These are phyloP conservation scores for Trachelus iudaicus DNA, from an alignment of 2,888 invertebrate genomes.

Conservation along the genomic window DNA sequence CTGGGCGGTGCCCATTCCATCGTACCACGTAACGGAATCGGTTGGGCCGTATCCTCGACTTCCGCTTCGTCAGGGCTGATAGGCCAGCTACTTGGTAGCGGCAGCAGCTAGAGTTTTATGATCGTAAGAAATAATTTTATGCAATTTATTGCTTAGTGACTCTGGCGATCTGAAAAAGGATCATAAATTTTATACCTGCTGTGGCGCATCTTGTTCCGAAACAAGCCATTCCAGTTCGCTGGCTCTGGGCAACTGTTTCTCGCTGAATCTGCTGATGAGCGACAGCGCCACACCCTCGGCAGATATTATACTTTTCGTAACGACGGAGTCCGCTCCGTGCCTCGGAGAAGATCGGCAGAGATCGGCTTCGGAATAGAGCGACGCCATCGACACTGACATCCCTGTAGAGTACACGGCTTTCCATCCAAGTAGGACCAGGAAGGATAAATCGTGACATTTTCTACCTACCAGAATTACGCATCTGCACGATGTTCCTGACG, in stretches of 20 bases:
- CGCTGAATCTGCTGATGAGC: constrained; percentile 79
- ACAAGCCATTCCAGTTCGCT: constrained; percentile 85
- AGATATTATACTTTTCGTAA: constrained; percentile 69
- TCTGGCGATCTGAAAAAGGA: neutral
- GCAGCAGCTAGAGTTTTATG: constrained; percentile 69
- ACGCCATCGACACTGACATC: constrained; percentile 74
- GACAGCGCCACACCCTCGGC: constrained; percentile 85
- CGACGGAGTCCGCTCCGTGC: constrained; percentile 63
- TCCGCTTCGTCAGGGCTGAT: constrained; percentile 74
- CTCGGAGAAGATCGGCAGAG: constrained; percentile 58
- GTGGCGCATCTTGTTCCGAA: constrained; percentile 81
- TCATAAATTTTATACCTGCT: constrained; percentile 64
- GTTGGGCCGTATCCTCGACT: constrained; percentile 55
- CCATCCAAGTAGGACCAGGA: neutral
- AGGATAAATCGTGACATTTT: neutral
- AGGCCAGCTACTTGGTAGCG: constrained; percentile 79
- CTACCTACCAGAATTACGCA: constrained; percentile 50
- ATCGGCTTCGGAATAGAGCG: constrained; percentile 72
- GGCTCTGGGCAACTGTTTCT: constrained; percentile 80
- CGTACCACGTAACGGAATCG: constrained; percentile 76
- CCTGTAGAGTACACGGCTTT: constrained; percentile 48
- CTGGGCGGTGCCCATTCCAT: constrained; percentile 87
- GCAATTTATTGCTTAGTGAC: neutral
- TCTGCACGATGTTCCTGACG: constrained; percentile 63
- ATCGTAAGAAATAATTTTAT: constrained; percentile 24